These are phyloP conservation scores for Hypothenemus hampei DNA, from an alignment of 1,140 invertebrate species.

Conservation along the genomic window DNA sequence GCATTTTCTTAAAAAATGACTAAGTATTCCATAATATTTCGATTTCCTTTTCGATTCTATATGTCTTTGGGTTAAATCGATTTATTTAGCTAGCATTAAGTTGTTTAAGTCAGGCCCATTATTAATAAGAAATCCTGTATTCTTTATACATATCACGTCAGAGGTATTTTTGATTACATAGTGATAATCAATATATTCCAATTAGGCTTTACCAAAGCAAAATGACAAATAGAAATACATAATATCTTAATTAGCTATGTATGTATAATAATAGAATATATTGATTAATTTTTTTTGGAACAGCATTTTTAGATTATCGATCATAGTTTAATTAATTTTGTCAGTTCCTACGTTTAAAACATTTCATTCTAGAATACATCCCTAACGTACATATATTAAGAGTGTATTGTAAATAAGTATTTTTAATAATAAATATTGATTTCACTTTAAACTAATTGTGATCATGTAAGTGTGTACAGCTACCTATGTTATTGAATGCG, in stretches of 20 bases:
- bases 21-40: too few relatives aligned
- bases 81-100: too few relatives aligned
- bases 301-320: slow-evolving; percentile 40
- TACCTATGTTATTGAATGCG: slow-evolving; percentile 38
- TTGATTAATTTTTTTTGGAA: slow-evolving; percentile 35
- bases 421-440: slow-evolving; percentile 8
- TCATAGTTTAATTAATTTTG: slow-evolving; percentile 1
- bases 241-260: too few relatives aligned
- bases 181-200: neutral
- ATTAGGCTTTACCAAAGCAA: neutral
- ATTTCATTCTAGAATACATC: neutral
- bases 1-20: too few relatives aligned
- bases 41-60: too few relatives aligned
- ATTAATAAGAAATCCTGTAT: too few relatives aligned
- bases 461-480: slow-evolving; percentile 35
- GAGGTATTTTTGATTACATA: too few relatives aligned
- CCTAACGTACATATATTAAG: neutral
- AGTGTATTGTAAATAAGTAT: slow-evolving; percentile 25
- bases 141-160: too few relatives aligned
- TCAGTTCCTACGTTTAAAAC: slow-evolving; percentile 18
- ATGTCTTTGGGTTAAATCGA: too few relatives aligned
- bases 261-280: slow-evolving; percentile 11
- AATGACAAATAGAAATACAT: too few relatives aligned
- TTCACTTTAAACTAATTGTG: slow-evolving; percentile 27
- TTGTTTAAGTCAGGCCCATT: too few relatives aligned